Evolutionary conservation across 2,888 invertebrate genomes (phyloP), one percentile per base, ranked within the genome.

Genomic region (Notodonta ziczac): DNA sequence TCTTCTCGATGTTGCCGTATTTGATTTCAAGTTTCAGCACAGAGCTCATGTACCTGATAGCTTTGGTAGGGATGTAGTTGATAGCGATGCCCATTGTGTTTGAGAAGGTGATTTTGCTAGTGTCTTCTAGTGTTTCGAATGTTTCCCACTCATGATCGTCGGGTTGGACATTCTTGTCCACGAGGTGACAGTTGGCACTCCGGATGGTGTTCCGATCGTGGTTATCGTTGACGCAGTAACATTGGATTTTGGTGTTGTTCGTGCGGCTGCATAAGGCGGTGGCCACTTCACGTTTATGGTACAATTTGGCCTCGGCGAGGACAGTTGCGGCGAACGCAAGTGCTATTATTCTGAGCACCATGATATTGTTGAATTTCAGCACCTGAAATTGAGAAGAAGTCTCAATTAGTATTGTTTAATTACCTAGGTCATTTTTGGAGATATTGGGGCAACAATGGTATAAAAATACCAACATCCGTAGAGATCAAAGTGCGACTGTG

Each of bases 101-200:
- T 56, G 95, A 94, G 58, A 97, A 94, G 53, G 94, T 95, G n/a
- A 97, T 88, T 80, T 95, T 95, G 32, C 94, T 93, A 14, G 96
- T 82, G 55, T 95, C 94, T 63, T 94, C 94, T 72, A 97, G 95
- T 39, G 94, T 94, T 52, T 89, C 88, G 82, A 97, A 97, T 61
- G 94, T 88, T 12, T 94, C 93, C 97, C 97, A 97, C 58, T 94
- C 90, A 5, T 93, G 90, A 77, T 96, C 95, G 57, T 96, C 94
- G 59, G 88, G 87, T 7, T 91, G 86, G 55, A 96, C 87, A 14
- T 94, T 94, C 40, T 94, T 90, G 46, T 92, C 94, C 70, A 96
- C 95, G 6, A 97, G 93, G 89, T 95, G 95, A 80, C 97, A 97
- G 76, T 96, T 96, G 35, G 96, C 96, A 58, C 94, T 95, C 60